Percentiles rank a stretch among this genome's conserved stretches.
Conservation (phyloP, 2,113 vertebrate genomes). For the Oreocharis arfaki region DNA sequence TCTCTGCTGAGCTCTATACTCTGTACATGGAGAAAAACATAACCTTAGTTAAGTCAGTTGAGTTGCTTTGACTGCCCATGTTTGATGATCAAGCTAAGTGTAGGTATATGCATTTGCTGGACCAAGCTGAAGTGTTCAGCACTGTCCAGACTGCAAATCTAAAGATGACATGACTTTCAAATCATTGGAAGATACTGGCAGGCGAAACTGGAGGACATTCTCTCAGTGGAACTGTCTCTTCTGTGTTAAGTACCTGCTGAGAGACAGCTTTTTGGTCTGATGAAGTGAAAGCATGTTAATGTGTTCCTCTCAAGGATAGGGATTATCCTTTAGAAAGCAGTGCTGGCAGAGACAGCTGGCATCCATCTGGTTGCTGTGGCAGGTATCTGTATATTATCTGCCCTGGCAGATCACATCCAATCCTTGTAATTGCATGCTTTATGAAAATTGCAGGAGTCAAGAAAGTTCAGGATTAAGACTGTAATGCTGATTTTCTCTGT, state of each 20-base stretch:
- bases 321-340: conserved; percentile 22
- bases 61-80: background rate
- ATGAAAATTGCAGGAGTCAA: background rate
- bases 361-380: conserved; percentile 25
- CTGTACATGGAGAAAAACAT: background rate
- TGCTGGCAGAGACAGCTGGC: background rate
- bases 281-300: conserved; percentile 36
- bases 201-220: background rate
- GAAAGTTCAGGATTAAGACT: background rate
- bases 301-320: background rate
- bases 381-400: conserved; percentile 10
- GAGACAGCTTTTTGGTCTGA: background rate
- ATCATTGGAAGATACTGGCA: background rate
- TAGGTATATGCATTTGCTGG: background rate
- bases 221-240: background rate
- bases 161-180: background rate
- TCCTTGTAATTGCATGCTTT: background rate
- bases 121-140: background rate
- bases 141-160: background rate
- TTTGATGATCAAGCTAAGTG: background rate
- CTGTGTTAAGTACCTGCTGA: background rate
- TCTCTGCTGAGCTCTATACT: background rate
- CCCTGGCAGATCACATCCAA: no score
- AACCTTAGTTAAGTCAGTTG: background rate
- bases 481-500: background rate